Evolutionary conservation across 2,888 invertebrate species (phyloP).

Genomic region (Malthinus seriepunctatus): DNA sequence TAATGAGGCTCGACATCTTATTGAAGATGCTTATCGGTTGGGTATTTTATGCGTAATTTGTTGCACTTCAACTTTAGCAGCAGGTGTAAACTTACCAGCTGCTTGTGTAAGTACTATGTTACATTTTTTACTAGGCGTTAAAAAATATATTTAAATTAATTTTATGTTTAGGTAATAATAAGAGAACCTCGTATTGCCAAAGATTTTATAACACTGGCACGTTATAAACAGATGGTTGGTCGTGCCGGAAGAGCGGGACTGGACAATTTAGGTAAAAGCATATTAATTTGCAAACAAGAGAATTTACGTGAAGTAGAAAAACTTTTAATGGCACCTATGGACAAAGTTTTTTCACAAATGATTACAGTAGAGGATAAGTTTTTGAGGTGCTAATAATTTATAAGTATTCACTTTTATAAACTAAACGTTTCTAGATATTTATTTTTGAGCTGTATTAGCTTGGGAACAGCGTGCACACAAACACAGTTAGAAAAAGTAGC

Average conservation of each 20-base stretch:
- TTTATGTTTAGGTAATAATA: slow-evolving; percentile 65
- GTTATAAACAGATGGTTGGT: slow-evolving; percentile 96
- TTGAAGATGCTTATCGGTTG: slow-evolving; percentile 84
- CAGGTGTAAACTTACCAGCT: slow-evolving; percentile 96
- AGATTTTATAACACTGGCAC: slow-evolving; percentile 72
- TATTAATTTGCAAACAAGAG: slow-evolving; percentile 71
- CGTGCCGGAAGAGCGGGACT: slow-evolving; percentile 92
- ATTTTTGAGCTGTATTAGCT: slow-evolving; percentile 70
- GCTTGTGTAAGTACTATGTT: slow-evolving; percentile 62
- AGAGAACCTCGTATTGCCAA: slow-evolving; percentile 82
- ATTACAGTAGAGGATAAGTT: slow-evolving; percentile 60
- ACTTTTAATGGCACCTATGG: slow-evolving; percentile 68
- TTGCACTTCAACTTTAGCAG: slow-evolving; percentile 96
- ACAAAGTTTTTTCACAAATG: slow-evolving; percentile 65
- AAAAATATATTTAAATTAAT: not conserved
- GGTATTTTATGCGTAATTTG: slow-evolving; percentile 87
- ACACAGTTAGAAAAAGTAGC: slow-evolving; percentile 59
- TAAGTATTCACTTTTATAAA: not conserved
- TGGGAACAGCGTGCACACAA: slow-evolving; percentile 64
- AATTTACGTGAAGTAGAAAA: slow-evolving; percentile 64
- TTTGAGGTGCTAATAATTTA: slow-evolving; percentile 50
- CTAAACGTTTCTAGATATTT: slow-evolving; percentile 55
- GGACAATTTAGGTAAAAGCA: slow-evolving; percentile 80
- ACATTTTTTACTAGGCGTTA: not conserved
- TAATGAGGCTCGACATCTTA: slow-evolving; percentile 78